These are phyloP conservation scores for Perizoma affinitatum DNA, from an alignment of 2,888 invertebrate species.

Conservation along the genomic window DNA sequence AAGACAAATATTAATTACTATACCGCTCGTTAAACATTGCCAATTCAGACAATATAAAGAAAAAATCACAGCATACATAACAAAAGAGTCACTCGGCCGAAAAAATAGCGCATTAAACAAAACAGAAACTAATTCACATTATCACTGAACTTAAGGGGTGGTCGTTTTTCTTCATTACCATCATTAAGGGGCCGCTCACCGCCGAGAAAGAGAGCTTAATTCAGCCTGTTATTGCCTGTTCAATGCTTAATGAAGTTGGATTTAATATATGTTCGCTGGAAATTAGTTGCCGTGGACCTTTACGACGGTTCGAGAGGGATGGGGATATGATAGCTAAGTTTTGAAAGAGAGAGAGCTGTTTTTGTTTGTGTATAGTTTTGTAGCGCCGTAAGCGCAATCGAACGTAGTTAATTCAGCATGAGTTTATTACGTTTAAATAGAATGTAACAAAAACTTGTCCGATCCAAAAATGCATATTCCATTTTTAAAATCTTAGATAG, in stretches of 20 bases:
- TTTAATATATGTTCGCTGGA: conserved; percentile 57
- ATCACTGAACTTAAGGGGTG: conserved; percentile 45
- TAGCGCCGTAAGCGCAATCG: no score
- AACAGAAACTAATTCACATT: conserved; percentile 52
- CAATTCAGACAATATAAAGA: conserved; percentile 12
- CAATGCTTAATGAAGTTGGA: conserved; percentile 67
- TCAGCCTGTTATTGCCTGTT: conserved; percentile 62
- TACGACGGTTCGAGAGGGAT: conserved; percentile 27
- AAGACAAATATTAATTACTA: no score
- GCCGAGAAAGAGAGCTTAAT: conserved; percentile 51
- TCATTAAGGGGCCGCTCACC: conserved; percentile 43
- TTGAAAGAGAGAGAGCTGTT: conserved; percentile 14
- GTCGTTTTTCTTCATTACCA: conserved; percentile 54
- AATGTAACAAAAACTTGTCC: no score
- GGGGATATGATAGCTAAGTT: conserved; percentile 3
- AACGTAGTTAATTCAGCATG: no score
- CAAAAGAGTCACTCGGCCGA: conserved; percentile 38
- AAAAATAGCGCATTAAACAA: conserved; percentile 46
- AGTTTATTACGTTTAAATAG: no score
- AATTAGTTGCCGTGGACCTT: conserved; percentile 39
- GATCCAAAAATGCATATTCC: no score
- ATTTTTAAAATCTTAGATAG: no score
- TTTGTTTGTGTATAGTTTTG: background rate
- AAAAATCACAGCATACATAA: conserved; percentile 24
- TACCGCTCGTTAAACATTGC: background rate